phyloP scores from a whole-genome alignment of 2,797 vertebrate genomes.

The Acanthiza pusilla region DNA sequence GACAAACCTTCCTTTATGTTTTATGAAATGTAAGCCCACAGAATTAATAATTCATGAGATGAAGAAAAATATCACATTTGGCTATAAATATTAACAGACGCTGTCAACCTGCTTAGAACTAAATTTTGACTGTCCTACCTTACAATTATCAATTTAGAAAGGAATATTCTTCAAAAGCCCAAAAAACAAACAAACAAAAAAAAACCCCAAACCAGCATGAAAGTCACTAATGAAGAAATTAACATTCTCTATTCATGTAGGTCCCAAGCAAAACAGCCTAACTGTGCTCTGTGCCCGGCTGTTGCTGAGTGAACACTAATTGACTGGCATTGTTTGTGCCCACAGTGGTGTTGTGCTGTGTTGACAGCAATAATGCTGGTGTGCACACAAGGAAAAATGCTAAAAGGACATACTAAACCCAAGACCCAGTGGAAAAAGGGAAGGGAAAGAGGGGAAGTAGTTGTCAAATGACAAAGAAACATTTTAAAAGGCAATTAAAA shows the following conservation, averaged over 20 bases:
- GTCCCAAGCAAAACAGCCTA: neutral
- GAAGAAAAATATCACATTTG: slow-evolving; percentile 49
- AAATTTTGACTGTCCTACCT: slow-evolving; percentile 12
- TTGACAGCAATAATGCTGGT: neutral
- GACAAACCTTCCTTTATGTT: slow-evolving; percentile 65
- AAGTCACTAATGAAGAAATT: slow-evolving; percentile 28
- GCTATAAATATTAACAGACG: slow-evolving; percentile 59
- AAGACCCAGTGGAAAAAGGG: neutral
- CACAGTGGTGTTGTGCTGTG: neutral
- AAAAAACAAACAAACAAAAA: neutral
- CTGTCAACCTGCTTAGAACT: slow-evolving; percentile 31
- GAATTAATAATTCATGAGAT: slow-evolving; percentile 60
- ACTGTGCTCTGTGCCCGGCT: neutral
- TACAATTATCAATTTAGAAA: slow-evolving; percentile 13
- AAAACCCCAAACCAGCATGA: neutral
- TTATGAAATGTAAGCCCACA: slow-evolving; percentile 49
- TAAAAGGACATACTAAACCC: neutral
- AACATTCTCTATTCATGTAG: neutral
- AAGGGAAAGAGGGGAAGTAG: neutral
- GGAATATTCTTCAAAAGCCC: neutral
- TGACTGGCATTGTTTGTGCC: neutral
- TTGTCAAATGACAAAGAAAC: neutral
- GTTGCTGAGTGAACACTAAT: neutral
- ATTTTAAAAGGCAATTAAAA: neutral
- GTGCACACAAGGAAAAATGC: neutral